phyloP scores from a whole-genome alignment of 2,797 vertebrate species.

The Danio tinwini region DNA sequence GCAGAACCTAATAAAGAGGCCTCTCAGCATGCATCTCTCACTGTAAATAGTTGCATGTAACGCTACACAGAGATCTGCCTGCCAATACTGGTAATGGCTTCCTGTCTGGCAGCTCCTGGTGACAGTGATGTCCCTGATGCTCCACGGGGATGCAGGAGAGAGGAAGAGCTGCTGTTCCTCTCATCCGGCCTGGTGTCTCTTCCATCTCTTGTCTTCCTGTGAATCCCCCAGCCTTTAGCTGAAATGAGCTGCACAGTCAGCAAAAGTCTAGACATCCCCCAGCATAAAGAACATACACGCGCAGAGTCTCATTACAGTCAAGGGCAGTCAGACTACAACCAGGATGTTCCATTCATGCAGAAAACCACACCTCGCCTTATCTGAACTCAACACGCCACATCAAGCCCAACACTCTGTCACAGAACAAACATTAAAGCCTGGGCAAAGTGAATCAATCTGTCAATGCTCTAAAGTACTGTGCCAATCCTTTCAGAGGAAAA shows the following conservation, averaged over 20 bases:
- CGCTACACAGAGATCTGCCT: background rate
- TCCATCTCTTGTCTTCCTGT: constrained; percentile 42
- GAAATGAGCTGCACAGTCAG: constrained; percentile 54
- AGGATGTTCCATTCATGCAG: constrained; percentile 44
- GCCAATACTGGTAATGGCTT: constrained; percentile 48
- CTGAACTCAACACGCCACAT: constrained; percentile 27
- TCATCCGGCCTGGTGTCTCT: constrained; percentile 53
- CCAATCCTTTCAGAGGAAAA: constrained; percentile 31
- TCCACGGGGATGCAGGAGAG: constrained; percentile 29
- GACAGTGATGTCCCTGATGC: constrained; percentile 55
- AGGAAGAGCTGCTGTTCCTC: constrained; percentile 55
- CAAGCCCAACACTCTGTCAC: constrained; percentile 14
- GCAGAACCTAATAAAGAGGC: constrained; percentile 23
- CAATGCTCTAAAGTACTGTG: constrained; percentile 3
- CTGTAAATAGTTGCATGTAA: background rate
- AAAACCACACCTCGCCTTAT: constrained; percentile 41
- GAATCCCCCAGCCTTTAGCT: constrained; percentile 32
- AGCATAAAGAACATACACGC: constrained; percentile 12
- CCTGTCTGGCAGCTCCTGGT: constrained; percentile 52
- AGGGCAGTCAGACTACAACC: constrained; percentile 13
- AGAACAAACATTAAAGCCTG: constrained; percentile 30
- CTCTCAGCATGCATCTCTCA: constrained; percentile 5
- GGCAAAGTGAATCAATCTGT: constrained; percentile 1
- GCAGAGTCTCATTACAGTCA: constrained; percentile 21
- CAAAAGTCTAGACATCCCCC: constrained; percentile 34